Evolutionary conservation across 2,888 invertebrate genomes (phyloP), one percentile per base, ranked within the genome.

Genomic region (Thysanoteuthis rhombus): DNA sequence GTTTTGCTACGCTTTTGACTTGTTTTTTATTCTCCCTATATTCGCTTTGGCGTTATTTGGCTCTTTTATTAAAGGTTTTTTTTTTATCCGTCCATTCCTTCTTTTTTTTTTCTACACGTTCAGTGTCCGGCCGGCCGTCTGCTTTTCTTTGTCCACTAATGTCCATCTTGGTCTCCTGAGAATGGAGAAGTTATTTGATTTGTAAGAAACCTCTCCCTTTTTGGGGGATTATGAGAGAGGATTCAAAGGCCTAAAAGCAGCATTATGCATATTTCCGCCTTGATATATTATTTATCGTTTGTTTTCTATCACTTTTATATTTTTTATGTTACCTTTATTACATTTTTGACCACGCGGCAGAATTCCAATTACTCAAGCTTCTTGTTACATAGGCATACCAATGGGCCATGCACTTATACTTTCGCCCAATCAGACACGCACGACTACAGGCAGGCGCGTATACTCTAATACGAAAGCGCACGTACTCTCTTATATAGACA

Each of bases 281-380:
- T 75, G n/a, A 75, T 75, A 75, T 75, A n/a, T 75, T 75, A 75
- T 75, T 75, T 75, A 75, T 75, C n/a, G n/a, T n/a, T n/a, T n/a
- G 75, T 36, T 75, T 36, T 75, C n/a, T 12, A 36, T 75, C 19
- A 10, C 16, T 75, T 36, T 36, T 75, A n/a, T n/a, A n/a, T 36
- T 75, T 75, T n/a, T n/a, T 36, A 16, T n/a, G 16, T n/a, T 12
- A 16, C 12, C n/a, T 75, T 36, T 36, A 36, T 75, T 36, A 16
- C 75, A n/a, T 75, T 75, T n/a, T n/a, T 75, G 75, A 75, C 75
- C 75, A 75, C 16, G 36, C 75, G 1, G 36, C 12, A 36, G 75
- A n/a, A 75, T 75, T 75, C 36, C 75, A 75, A 75, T 75, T 75
- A 75, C n/a, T 75, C n/a, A 10, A 36, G n/a, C 75, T n/a, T n/a